Evolutionary conservation across 2,888 invertebrate genomes (phyloP), one percentile per base, ranked within the genome.

Genomic region (Heliconius aoede): DNA sequence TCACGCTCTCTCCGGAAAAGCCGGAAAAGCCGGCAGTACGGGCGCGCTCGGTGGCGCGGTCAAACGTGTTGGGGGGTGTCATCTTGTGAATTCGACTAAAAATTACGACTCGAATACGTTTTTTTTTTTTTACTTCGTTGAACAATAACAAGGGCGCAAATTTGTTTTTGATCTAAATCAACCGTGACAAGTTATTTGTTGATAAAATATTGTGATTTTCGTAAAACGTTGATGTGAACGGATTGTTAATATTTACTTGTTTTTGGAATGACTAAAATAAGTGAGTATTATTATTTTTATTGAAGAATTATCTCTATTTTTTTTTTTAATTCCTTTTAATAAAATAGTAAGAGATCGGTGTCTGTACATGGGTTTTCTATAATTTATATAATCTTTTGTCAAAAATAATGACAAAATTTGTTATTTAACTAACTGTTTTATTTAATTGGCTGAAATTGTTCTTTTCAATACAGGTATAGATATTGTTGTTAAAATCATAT

Each of bases 211-310:
- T 72, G 62, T 75, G 79, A 73, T 78, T 61, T 71, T 72, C 40
- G 36, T 8, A 62, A 58, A 61, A 68, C n/a, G 86, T 85, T 83
- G 83, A 82, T 81, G 83, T 90, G 86, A 83, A 90, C 90, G 91
- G 89, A 89, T 88, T 85, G 82, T 81, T 76, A 86, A 89, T 88
- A 83, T 84, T 85, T 83, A 85, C 84, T 88, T 88, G 89, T 85
- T 87, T 87, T 90, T 91, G 93, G 92, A 91, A 93, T 93, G 93
- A 87, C 86, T 88, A 82, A 89, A 87, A 86, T 87, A 90, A 91
- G 93, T 93, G 87, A 92, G 93, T 91, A 77, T 74, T 51, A n/a
- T 46, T 65, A 55, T 46, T 1, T 46, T 28, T 7, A 13, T 18
- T 11, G 3, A 30, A 13, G 21, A 51, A 55, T 46, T 26, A 68